These are phyloP conservation scores for Pteromalus puparum DNA, from an alignment of 1,140 invertebrate species.

Conservation along the genomic window DNA sequence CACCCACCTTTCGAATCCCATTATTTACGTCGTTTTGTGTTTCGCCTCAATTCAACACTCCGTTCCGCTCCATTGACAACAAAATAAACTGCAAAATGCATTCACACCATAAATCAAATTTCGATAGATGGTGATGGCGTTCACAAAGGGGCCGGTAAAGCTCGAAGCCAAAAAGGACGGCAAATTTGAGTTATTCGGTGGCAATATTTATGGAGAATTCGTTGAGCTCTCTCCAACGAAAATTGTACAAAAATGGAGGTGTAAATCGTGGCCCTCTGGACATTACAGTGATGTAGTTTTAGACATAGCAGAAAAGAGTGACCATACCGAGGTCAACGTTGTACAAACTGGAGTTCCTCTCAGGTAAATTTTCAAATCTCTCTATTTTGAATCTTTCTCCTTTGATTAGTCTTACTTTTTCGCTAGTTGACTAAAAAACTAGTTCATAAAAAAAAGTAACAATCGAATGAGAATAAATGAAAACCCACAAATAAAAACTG, in stretches of 20 bases:
- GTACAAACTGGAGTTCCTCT: constrained; percentile 88
- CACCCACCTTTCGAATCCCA: not conserved
- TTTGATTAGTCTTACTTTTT: not conserved
- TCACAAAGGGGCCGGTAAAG: constrained; percentile 87
- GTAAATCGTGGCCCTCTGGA: constrained; percentile 94
- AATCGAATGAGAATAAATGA: not conserved
- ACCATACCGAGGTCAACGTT: constrained; percentile 88
- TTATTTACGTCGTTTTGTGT: not conserved
- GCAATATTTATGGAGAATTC: constrained; percentile 94
- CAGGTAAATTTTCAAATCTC: constrained; percentile 69
- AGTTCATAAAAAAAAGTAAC: no score
- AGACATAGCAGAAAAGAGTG: constrained; percentile 88
- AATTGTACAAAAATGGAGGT: constrained; percentile 95
- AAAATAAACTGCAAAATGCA: not conserved
- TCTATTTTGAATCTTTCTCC: not conserved
- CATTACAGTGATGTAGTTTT: constrained; percentile 94
- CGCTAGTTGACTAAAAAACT: no score
- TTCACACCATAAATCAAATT: not conserved
- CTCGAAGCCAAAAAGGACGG: constrained; percentile 89
- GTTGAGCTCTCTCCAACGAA: constrained; percentile 88
- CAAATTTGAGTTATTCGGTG: constrained; percentile 93
- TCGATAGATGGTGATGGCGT: constrained; percentile 89
- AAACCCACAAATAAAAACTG: no score
- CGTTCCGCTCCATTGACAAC: not conserved
- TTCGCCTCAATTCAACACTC: not conserved